Conservation (phyloP, 1,140 invertebrate species). For the Propsilocerus akamusi region DNA sequence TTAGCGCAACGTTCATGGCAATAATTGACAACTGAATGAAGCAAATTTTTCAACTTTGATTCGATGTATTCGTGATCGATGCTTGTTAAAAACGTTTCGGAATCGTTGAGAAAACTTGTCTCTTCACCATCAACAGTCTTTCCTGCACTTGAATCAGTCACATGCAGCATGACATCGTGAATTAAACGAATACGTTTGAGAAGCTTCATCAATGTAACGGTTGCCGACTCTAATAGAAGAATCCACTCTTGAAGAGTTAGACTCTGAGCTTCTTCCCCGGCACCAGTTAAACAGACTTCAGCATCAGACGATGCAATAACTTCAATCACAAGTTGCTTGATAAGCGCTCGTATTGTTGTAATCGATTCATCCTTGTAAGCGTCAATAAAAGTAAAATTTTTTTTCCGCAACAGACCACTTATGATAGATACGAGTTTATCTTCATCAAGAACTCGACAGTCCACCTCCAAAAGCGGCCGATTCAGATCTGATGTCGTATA, state of each 20-base stretch:
- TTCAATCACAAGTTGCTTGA: slow-evolving; percentile 78
- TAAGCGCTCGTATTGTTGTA: slow-evolving; percentile 67
- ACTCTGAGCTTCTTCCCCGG: slow-evolving; percentile 42
- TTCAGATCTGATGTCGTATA: slow-evolving; percentile 86
- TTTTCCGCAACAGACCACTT: slow-evolving; percentile 69
- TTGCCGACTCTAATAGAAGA: slow-evolving; percentile 52
- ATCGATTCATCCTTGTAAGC: slow-evolving; percentile 77
- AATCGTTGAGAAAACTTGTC: slow-evolving; percentile 23
- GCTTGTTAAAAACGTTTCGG: slow-evolving; percentile 46
- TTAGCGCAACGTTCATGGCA: slow-evolving; percentile 80
- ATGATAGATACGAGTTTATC: slow-evolving; percentile 77
- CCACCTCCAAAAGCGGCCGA: slow-evolving; percentile 40
- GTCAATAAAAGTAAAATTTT: slow-evolving; percentile 75
- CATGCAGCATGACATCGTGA: slow-evolving; percentile 48
- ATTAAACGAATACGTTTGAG: slow-evolving; percentile 44
- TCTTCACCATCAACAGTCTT: slow-evolving; percentile 18
- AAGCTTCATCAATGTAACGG: slow-evolving; percentile 39
- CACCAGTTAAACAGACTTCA: slow-evolving; percentile 41
- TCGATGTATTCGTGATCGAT: slow-evolving; percentile 48
- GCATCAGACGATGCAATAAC: slow-evolving; percentile 40
- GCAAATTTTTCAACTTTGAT: slow-evolving; percentile 51
- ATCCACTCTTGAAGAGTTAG: slow-evolving; percentile 64
- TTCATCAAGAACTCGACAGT: slow-evolving; percentile 48
- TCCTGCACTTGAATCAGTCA: slow-evolving; percentile 37
- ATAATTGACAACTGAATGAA: slow-evolving; percentile 69